Evolutionary conservation across 2,888 invertebrate species (phyloP).

Genomic region (Platycheirus albimanus): DNA sequence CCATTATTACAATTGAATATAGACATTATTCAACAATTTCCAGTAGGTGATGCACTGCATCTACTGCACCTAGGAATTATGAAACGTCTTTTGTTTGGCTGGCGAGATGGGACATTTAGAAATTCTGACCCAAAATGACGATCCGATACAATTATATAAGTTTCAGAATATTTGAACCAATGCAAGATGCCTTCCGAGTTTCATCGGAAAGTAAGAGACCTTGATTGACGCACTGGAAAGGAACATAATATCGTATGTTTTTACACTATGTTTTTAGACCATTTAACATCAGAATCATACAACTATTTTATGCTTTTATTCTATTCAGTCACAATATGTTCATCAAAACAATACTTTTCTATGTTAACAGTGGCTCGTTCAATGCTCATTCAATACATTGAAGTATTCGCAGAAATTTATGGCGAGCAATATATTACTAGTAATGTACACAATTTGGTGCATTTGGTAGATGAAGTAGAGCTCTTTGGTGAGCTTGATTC

Average conservation of each 20-base stretch:
- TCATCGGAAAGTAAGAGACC: neutral
- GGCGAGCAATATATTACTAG: neutral
- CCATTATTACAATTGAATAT: no score
- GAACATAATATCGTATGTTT: conserved; percentile 28
- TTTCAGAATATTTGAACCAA: no score
- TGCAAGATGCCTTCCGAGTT: no score
- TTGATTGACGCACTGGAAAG: conserved; percentile 39
- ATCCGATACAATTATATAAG: no score
- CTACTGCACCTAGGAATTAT: no score
- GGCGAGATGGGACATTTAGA: no score
- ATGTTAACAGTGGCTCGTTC: neutral
- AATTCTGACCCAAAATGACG: no score
- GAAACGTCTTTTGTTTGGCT: no score
- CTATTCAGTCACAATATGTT: conserved; percentile 11
- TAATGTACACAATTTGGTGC: neutral
- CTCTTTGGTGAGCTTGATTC: conserved; percentile 3
- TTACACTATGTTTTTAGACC: conserved; percentile 21
- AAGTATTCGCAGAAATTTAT: neutral
- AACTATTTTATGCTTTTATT: conserved; percentile 10
- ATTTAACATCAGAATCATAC: conserved; percentile 17
- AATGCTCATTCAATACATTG: conserved; percentile 3
- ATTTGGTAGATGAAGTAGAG: conserved; percentile 1
- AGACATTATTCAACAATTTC: no score
- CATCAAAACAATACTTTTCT: neutral
- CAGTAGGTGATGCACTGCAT: no score